These are phyloP conservation scores for Darevskia nairensis DNA, from an alignment of 2,797 vertebrate species.

Conservation along the genomic window DNA sequence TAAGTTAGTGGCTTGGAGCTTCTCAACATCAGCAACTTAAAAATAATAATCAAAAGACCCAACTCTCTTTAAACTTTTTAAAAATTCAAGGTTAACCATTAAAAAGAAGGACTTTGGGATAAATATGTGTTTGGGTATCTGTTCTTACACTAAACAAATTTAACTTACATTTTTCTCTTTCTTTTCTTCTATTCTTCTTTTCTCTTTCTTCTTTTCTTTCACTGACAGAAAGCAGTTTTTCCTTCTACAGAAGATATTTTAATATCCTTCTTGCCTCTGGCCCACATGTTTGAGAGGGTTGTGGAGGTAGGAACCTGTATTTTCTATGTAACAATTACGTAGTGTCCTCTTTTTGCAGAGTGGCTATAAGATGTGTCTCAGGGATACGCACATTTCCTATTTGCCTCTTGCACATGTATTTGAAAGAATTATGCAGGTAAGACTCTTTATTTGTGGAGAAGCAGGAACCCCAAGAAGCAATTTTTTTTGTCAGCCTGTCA, in stretches of 20 bases:
- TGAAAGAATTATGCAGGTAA: slow-evolving; percentile 86
- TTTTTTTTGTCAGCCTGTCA: not conserved
- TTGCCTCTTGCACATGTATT: slow-evolving; percentile 87
- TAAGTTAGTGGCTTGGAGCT: not conserved
- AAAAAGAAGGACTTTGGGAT: not conserved
- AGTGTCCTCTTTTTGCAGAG: slow-evolving; percentile 76
- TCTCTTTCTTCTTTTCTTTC: slow-evolving; percentile 57
- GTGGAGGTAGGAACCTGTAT: slow-evolving; percentile 85
- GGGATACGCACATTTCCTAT: slow-evolving; percentile 83
- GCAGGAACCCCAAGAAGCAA: not conserved
- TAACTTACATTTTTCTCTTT: slow-evolving; percentile 22
- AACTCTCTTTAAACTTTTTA: not conserved
- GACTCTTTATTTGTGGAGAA: slow-evolving; percentile 18
- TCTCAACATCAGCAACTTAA: not conserved
- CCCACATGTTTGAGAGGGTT: slow-evolving; percentile 96
- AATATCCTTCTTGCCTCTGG: slow-evolving; percentile 96
- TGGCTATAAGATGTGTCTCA: slow-evolving; percentile 73
- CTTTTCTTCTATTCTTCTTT: slow-evolving; percentile 12
- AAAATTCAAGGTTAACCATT: not conserved
- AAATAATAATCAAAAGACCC: not conserved
- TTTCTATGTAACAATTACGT: slow-evolving; percentile 42
- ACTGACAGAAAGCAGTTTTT: slow-evolving; percentile 75
- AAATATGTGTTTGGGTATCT: not conserved
- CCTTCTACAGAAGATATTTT: slow-evolving; percentile 82
- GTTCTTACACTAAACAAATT: not conserved